Percentiles rank a stretch among this genome's conserved stretches.
Evolutionary conservation across 2,888 invertebrate genomes (phyloP).

Genomic region (Agrochola lota): DNA sequence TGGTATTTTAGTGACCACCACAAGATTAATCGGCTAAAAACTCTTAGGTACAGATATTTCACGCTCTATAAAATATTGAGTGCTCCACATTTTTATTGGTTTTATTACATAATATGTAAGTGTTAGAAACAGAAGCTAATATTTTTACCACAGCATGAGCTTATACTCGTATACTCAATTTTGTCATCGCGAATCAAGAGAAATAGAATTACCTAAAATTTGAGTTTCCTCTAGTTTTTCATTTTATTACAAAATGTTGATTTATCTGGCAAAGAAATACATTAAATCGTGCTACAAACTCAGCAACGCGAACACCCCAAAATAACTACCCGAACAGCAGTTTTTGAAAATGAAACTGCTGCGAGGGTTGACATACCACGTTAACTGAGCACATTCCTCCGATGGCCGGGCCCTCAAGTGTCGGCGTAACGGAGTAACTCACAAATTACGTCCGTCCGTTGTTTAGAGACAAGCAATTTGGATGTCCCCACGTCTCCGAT

Average conservation of each 20-base stretch:
- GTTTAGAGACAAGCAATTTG: slow-evolving; percentile 81
- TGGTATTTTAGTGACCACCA: slow-evolving; percentile 59
- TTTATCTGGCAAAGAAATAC: neutral
- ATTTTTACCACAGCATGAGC: neutral
- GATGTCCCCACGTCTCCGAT: slow-evolving; percentile 80
- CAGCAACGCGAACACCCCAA: slow-evolving; percentile 1
- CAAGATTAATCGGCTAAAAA: slow-evolving; percentile 59
- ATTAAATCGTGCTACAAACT: neutral
- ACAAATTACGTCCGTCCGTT: slow-evolving; percentile 77
- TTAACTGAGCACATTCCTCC: slow-evolving; percentile 77
- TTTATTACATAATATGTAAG: neutral
- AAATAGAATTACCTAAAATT: neutral
- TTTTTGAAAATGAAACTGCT: slow-evolving; percentile 60
- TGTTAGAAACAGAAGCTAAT: neutral
- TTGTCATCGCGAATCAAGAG: no score
- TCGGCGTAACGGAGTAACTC: slow-evolving; percentile 70
- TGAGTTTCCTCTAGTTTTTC: no score
- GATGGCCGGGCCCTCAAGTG: slow-evolving; percentile 70
- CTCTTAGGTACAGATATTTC: slow-evolving; percentile 44
- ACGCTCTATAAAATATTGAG: slow-evolving; percentile 23
- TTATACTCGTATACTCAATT: neutral
- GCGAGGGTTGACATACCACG: slow-evolving; percentile 64
- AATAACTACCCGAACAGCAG: slow-evolving; percentile 40
- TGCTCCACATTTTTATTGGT: slow-evolving; percentile 16
- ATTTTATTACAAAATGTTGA: neutral